These are phyloP conservation scores for Anhinga anhinga DNA, from an alignment of 2,113 vertebrate genomes.

Conservation along the genomic window DNA sequence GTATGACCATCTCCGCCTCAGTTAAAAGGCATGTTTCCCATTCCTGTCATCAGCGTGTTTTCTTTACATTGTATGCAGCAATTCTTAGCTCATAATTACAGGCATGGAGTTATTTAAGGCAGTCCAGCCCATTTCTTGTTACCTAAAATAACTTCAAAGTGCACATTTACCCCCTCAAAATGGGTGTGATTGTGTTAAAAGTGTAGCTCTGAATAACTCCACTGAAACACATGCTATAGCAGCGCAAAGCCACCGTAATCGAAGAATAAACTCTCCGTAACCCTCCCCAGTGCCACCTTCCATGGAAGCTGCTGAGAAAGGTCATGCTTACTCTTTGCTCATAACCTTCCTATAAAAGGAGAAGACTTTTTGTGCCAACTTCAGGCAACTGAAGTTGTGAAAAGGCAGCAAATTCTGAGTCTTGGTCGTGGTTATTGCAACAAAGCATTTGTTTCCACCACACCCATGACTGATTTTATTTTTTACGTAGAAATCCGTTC, in stretches of 20 bases:
- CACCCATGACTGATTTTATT: background rate
- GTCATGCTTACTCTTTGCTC: background rate
- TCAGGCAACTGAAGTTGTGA: background rate
- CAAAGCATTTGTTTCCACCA: background rate
- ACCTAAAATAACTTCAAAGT: conserved; percentile 5
- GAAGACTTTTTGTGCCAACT: background rate
- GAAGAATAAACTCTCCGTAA: background rate
- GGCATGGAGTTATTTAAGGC: conserved; percentile 2
- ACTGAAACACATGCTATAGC: background rate
- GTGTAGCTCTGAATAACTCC: background rate
- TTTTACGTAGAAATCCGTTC: background rate
- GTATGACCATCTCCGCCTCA: background rate
- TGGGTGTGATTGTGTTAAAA: background rate
- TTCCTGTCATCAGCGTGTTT: background rate
- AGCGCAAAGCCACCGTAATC: background rate
- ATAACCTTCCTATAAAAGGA: background rate
- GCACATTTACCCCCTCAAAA: background rate
- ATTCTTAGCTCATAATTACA: conserved; percentile 19
- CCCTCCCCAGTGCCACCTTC: background rate
- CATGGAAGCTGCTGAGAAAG: background rate
- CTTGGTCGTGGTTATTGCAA: background rate
- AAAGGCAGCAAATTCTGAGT: background rate
- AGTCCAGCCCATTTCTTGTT: background rate
- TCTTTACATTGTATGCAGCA: background rate
- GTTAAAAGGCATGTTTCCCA: background rate